Conservation (phyloP, 2,888 invertebrate genomes). For the Balanococcus diminutus region DNA sequence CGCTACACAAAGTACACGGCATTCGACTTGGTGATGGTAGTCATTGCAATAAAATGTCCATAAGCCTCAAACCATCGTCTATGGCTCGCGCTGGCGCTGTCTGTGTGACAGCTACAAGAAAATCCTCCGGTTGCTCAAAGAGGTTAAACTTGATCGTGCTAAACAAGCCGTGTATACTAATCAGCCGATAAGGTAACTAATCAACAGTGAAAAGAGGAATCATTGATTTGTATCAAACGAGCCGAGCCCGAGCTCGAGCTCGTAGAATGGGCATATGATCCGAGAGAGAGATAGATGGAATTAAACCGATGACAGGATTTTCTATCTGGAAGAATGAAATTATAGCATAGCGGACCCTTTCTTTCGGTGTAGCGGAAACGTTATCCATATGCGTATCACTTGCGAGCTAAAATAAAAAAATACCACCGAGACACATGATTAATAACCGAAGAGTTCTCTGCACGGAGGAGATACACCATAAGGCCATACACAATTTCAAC, state of each 20-base stretch:
- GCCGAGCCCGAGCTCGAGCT: not conserved
- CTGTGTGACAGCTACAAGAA: too few species aligned
- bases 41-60: too few species aligned
- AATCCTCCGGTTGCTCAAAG: not conserved
- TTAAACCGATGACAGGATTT: not conserved
- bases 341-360: conserved; percentile 14
- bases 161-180: conserved; percentile 21
- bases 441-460: not conserved
- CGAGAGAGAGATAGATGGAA: not conserved
- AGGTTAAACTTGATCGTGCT: conserved; percentile 12
- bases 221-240: not conserved
- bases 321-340: not conserved
- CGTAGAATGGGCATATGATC: not conserved
- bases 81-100: too few species aligned
- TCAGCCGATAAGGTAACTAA: conserved; percentile 46
- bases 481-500: not conserved
- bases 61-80: too few species aligned
- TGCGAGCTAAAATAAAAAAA: not conserved
- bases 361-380: not conserved
- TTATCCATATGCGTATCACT: conserved; percentile 21
- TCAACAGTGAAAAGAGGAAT: conserved; percentile 40
- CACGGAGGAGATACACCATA: not conserved
- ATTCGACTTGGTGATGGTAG: too few species aligned
- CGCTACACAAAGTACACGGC: too few species aligned
- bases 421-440: not conserved